Base-by-base conservation (phyloP, 2,888 invertebrate species). In the Entomobrya proxima region DNA sequence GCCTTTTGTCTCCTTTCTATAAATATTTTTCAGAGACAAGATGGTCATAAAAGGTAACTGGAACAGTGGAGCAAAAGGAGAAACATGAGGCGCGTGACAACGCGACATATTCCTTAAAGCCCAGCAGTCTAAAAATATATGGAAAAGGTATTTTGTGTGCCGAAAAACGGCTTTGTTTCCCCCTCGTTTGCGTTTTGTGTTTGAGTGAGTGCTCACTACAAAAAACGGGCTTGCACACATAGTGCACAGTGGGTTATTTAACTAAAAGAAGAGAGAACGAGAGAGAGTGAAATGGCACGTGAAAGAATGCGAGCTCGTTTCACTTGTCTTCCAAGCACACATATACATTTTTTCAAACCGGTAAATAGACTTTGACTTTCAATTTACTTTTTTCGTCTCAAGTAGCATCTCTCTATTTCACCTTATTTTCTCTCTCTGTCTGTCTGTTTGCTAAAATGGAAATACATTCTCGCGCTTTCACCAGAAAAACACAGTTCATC, bases 311-410 rank as follows among this genome's bases (percentile, higher is more conserved):
- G n/a, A n/a, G 72, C 72, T 72, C 72, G 47, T 47, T 47, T 72
- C 47, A 32, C 30, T 72, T 44, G 18, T 40, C 4, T 21, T 40
- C 40, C 69, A 30, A n/a, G 7, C 69, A 18, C 37, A 24, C 24
- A 13, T 7, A 18, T 40, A 47, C 13, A 27, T 47, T 27, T 69
- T 40, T 40, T 7, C 7, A 30, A 40, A n/a, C n/a, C n/a, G n/a
- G 37, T 72, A 75, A 75, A 75, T 55, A 55, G 35, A 37, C 75
- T 75, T 75, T 75, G 75, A 55, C 75, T 75, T 75, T 75, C 75
- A 75, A 75, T 75, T 75, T 75, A 75, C 75, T 55, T 47, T 32
- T 35, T 24, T 27, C 24, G 24, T 32, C 18, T 44, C 40, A n/a
- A n/a, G n/a, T n/a, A n/a, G n/a, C n/a, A 32, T 75, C 30, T 32